Evolutionary conservation across 2,797 vertebrate genomes (phyloP), one percentile per base, ranked within the genome.

Genomic region (Sandelia bainsii): DNA sequence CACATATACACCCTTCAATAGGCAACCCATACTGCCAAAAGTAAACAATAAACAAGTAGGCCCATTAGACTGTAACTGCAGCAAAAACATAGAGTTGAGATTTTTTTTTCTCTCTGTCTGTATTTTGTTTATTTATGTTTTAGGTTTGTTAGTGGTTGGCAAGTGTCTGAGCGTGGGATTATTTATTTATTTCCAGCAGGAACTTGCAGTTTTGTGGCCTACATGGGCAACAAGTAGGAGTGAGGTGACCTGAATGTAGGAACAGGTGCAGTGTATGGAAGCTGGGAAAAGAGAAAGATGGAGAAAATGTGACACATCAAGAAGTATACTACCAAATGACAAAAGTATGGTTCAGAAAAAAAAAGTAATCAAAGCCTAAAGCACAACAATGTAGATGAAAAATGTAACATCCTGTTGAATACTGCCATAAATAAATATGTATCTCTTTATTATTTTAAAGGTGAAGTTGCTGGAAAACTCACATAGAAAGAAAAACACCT

Each of bases 111-210:
- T 65, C 46, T 40, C 50, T 34, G 56, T 76, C 62, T 85, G 64
- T 52, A 60, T 71, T 71, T 68, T 86, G 86, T 94, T 93, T 93
- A 83, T 93, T 93, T 93, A 72, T 80, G 25, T 54, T 73, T 40
- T 54, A 56, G 63, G 70, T 80, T 89, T 89, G 89, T 92, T 87
- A 80, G 80, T 85, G 58, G 69, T 65, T 70, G 78, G 72, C 62
- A 83, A 91, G 92, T 87, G 88, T 91, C 81, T 84, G 78, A 82
- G 92, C 89, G 71, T 93, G 78, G 54, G 42, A 66, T 79, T 90
- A 88, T 93, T 95, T 93, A 87, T 94, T 94, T 92, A 86, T 90
- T 87, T 88, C 77, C 75, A 62, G 32, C 56, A 82, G 78, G 73
- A 87, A 62, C 84, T 20, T 45, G 51, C 71, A 84, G 72, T 67